These are phyloP conservation scores for Cyanistes caeruleus DNA, from an alignment of 2,113 vertebrate species.

Conservation along the genomic window DNA sequence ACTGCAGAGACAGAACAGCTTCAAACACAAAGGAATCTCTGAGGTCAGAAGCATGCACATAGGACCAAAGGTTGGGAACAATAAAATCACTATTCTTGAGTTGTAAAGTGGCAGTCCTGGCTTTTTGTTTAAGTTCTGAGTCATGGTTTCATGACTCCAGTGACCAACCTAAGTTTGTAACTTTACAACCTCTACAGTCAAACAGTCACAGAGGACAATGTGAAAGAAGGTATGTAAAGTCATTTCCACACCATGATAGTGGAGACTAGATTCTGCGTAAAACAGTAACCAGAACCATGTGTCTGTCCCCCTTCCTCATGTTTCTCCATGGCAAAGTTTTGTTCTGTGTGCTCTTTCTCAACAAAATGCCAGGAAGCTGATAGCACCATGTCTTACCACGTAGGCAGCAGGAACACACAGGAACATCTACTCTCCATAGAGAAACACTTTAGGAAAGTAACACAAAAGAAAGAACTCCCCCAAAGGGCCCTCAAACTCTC, in stretches of 20 bases:
- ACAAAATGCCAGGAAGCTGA: not conserved
- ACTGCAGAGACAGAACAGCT: not conserved
- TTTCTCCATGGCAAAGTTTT: not conserved
- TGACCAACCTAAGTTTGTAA: not conserved
- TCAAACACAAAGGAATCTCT: not conserved
- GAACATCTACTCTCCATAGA: not conserved
- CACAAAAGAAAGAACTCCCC: not conserved
- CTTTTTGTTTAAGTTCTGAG: not conserved
- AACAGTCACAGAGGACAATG: not conserved
- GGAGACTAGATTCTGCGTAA: not conserved
- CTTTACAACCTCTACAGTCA: not conserved
- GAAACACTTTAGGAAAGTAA: not conserved
- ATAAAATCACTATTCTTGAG: not conserved
- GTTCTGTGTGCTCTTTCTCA: not conserved
- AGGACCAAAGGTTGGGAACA: not conserved
- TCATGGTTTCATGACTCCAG: not conserved
- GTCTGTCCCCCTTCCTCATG: not conserved
- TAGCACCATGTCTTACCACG: not conserved
- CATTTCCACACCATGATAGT: rapidly evolving
- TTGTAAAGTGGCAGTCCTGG: not conserved
- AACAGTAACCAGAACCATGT: not conserved
- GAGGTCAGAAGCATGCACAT: not conserved
- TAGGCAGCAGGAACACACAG: not conserved
- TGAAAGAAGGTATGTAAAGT: not conserved
- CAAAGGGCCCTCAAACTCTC: not conserved